These are phyloP conservation scores for Telmatherina bonti DNA, from an alignment of 2,797 vertebrate genomes.

Conservation along the genomic window DNA sequence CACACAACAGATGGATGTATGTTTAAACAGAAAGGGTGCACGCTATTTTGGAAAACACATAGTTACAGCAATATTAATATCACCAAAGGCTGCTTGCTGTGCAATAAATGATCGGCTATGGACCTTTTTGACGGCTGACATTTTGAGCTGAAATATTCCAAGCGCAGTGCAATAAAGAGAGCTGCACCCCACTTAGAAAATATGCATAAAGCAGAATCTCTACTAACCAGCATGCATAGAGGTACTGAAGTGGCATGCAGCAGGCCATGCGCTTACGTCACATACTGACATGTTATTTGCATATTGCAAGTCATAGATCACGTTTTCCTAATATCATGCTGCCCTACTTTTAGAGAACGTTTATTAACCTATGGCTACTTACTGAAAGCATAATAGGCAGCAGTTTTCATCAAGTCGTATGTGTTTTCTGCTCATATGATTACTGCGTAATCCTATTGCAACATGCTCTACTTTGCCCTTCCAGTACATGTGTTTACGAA, in stretches of 20 bases:
- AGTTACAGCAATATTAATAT: not conserved
- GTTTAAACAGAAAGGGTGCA: not conserved
- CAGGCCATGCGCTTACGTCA: not conserved
- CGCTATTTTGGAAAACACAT: not conserved
- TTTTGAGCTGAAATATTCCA: conserved; percentile 1
- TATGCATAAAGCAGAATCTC: not conserved
- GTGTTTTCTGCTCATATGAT: not conserved
- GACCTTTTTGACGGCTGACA: not conserved
- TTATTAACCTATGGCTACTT: not conserved
- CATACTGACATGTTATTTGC: not conserved
- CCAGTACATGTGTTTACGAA: not conserved
- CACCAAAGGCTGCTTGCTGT: not conserved
- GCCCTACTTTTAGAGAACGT: not conserved
- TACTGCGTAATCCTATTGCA: too few relatives aligned
- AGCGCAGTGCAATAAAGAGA: not conserved
- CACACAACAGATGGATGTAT: not conserved
- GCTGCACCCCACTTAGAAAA: not conserved
- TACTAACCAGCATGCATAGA: not conserved
- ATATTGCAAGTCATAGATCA: not conserved
- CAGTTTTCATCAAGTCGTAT: not conserved
- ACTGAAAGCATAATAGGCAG: not conserved
- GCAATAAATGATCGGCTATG: not conserved
- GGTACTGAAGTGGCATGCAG: not conserved
- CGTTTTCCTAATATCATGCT: not conserved
- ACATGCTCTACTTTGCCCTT: not conserved